Evolutionary conservation across 2,797 vertebrate species (phyloP).

Genomic region (Acestrorhynchus altus): DNA sequence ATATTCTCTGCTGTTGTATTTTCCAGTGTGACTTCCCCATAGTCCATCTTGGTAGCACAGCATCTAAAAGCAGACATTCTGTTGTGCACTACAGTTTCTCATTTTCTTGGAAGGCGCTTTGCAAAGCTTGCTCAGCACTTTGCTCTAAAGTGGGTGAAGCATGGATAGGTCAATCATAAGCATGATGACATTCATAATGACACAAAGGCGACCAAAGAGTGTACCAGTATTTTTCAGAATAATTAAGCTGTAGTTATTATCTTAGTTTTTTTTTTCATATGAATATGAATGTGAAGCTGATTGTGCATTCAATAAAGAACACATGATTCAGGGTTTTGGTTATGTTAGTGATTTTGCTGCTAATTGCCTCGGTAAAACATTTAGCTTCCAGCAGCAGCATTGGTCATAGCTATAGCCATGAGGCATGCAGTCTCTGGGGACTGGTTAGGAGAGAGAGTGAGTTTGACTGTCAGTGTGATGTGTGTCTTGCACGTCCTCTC

Average conservation of each 20-base stretch:
- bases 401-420: neutral
- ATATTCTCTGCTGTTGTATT: no score
- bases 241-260: neutral
- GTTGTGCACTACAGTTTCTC: no score
- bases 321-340: neutral
- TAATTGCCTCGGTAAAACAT: constrained; percentile 34
- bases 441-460: constrained; percentile 28
- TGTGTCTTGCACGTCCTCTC: constrained; percentile 44
- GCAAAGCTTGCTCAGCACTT: no score
- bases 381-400: constrained; percentile 18
- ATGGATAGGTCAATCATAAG: neutral
- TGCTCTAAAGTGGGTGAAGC: no score
- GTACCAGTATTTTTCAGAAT: neutral
- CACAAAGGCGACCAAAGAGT: neutral
- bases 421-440: constrained; percentile 17
- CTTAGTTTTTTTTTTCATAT: neutral
- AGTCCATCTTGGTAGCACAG: no score
- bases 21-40: no score
- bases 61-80: no score
- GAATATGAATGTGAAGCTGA: neutral
- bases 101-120: no score
- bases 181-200: neutral
- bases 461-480: constrained; percentile 45
- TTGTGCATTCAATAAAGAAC: neutral
- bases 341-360: constrained; percentile 1